These are phyloP conservation scores for Epistrophella euchroma DNA, from an alignment of 2,888 invertebrate species.

Conservation along the genomic window DNA sequence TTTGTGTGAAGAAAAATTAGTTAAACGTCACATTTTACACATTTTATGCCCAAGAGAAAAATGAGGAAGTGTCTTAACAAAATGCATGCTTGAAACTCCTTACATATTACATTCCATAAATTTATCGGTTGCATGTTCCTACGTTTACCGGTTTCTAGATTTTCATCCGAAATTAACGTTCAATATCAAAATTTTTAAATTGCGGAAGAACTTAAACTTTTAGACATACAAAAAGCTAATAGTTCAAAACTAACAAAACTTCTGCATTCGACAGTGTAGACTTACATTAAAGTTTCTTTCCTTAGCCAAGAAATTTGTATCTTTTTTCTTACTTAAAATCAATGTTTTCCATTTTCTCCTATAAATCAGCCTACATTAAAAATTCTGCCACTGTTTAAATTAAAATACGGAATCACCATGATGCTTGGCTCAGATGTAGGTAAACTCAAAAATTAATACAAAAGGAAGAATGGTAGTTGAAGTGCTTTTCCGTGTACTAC, in stretches of 20 bases:
- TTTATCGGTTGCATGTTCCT: too few relatives aligned
- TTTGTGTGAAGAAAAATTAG: too few relatives aligned
- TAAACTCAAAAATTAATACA: conserved; percentile 2
- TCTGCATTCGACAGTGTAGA: neutral
- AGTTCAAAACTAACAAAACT: neutral
- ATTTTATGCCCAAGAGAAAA: too few relatives aligned
- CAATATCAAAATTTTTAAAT: too few relatives aligned
- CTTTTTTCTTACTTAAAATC: neutral
- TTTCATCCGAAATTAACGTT: too few relatives aligned
- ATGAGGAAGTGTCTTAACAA: too few relatives aligned
- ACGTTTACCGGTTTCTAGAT: too few relatives aligned
- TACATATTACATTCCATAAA: too few relatives aligned
- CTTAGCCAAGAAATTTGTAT: neutral
- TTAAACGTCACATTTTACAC: too few relatives aligned
- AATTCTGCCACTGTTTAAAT: neutral
- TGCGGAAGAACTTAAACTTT: neutral
- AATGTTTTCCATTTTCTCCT: conserved; percentile 5
- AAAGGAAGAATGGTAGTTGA: neutral
- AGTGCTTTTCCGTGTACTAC: conserved; percentile 38
- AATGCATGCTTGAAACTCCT: too few relatives aligned
- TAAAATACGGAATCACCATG: neutral
- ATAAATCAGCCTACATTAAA: neutral
- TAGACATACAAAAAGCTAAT: neutral
- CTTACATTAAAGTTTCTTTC: neutral
- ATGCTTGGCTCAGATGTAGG: neutral